These are phyloP conservation scores for Gouania willdenowi DNA, from an alignment of 2,797 vertebrate genomes.

Conservation along the genomic window DNA sequence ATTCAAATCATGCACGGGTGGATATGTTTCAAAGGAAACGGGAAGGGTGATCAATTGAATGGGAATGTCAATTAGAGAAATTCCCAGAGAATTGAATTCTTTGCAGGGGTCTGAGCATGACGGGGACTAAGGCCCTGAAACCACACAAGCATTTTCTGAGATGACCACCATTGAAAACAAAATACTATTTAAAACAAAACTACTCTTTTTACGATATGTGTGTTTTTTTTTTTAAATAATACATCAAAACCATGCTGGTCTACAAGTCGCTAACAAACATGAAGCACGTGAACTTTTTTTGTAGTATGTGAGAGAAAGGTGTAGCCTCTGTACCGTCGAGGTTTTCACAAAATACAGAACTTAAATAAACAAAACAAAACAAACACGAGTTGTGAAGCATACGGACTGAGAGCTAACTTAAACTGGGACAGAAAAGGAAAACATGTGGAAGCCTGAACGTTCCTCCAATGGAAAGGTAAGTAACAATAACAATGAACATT, in stretches of 20 bases:
- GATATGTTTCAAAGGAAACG: constrained; percentile 7
- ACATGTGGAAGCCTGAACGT: constrained; percentile 32
- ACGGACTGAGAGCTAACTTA: constrained; percentile 53
- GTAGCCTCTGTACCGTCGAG: constrained; percentile 41
- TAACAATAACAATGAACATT: constrained; percentile 30
- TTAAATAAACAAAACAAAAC: constrained; percentile 40
- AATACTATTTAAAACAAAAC: constrained; percentile 28
- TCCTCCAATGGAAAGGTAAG: constrained; percentile 27
- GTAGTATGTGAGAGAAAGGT: constrained; percentile 38
- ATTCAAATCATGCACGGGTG: constrained; percentile 24
- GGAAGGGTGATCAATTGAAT: constrained; percentile 1
- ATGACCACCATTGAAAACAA: constrained; percentile 17
- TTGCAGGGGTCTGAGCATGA: constrained; percentile 13
- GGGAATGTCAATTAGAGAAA: not conserved
- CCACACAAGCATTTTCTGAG: constrained; percentile 12
- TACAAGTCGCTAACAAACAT: constrained; percentile 52
- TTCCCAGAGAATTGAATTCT: constrained; percentile 4
- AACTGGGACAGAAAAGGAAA: constrained; percentile 36
- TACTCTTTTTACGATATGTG: constrained; percentile 27
- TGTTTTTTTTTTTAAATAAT: constrained; percentile 18
- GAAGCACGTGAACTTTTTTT: constrained; percentile 30
- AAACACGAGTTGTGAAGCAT: constrained; percentile 37
- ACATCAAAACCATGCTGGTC: constrained; percentile 54
- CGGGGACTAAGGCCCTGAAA: constrained; percentile 9
- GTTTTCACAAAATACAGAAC: constrained; percentile 54